Evolutionary conservation across 2,888 invertebrate species (phyloP), one percentile per base, ranked within the genome.

Genomic region (Unio pictorum): DNA sequence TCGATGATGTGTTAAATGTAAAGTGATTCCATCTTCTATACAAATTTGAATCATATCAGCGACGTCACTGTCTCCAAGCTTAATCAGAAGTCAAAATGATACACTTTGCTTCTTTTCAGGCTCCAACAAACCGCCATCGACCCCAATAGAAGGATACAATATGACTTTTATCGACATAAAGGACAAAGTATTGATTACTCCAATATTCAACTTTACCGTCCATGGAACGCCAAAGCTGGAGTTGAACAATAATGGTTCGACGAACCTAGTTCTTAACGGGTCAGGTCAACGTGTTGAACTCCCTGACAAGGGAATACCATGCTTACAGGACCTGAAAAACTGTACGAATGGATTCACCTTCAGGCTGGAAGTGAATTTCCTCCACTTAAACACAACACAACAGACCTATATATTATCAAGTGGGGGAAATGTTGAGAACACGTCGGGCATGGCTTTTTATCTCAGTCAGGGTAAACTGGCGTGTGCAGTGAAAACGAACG

Each of bases 351-450:
- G 82, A 0, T 81, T 83, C 45, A 84, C 82, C 56, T 73, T 82
- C 56, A 76, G 74, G 55, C 63, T 84, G 11, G 81, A 79, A 57
- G 72, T 82, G 11, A 72, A 75, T 63, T 79, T 83, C 63, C 72
- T 66, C 4, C 70, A 75, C 17, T 66, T 82, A 15, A 73, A 73
- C 57, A 34, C 65, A 7, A 59, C 69, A 4, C 68, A 81, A 45
- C 82, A 82, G 66, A 77, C 76, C 11, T 85, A 79, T 64, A 74
- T 85, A 23, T 54, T 85, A 0, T 84, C 85, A 0, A 82, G 80
- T 60, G 85, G 84, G 18, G 85, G 81, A 3, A 81, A 84, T 55
- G 64, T 70, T 4, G 63, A 69, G 4, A 63, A 70, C 17, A 61
- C 68, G 28, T 76, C 73, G 26, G 85, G 85, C 5, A 67, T 84